Base-by-base conservation (phyloP, 2,797 vertebrate species). In the Gymnodraco acuticeps region DNA sequence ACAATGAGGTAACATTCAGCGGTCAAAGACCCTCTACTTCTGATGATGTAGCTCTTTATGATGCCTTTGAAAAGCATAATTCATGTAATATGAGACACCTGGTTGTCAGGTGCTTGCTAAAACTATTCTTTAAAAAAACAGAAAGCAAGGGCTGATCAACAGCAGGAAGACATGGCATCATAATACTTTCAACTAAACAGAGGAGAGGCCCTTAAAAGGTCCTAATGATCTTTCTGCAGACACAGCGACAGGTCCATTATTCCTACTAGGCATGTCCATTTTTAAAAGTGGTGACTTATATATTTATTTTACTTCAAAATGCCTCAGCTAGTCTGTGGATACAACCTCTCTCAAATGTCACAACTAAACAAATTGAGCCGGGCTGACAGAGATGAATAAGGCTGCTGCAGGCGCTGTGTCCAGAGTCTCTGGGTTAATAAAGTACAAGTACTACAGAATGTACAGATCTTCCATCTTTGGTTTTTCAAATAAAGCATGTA, bases 321-420 rank as follows among this genome's bases (percentile, higher is more conserved):
- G 80, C 75, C 82, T 85, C 70, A 82, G 87, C 78, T 85, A 78
- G 66, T 93, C 76, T 78, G 15, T 70, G 66, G 73, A 81, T 73
- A 46, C 64, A 84, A 70, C 51, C 73, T 20, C 75, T 81, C 81
- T 81, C 17, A 91, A 92, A 88, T 91, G 86, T 88, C 88, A 85
- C 56, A 80, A 54, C 75, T 77, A 69, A 83, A 86, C 81, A 86
- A 90, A 91, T 64, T 80, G 81, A 88, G 73, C 19, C 66, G 2
- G 9, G 56, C 77, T 84, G 89, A 82, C 82, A 62, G 53, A 83
- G 84, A 89, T 87, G 79, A 89, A 90, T 84, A 71, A 78, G 62
- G 50, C 70, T 33, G 59, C 87, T 79, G 77, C 70, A 45, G 83
- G 87, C 73, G 0, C 31, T 45, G 23, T 54, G 23, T 79, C 27